A percentile compares a stretch with the other conserved stretches of the same genome.
Conservation (phyloP, 2,797 vertebrate genomes). For the Champsocephalus gunnari region DNA sequence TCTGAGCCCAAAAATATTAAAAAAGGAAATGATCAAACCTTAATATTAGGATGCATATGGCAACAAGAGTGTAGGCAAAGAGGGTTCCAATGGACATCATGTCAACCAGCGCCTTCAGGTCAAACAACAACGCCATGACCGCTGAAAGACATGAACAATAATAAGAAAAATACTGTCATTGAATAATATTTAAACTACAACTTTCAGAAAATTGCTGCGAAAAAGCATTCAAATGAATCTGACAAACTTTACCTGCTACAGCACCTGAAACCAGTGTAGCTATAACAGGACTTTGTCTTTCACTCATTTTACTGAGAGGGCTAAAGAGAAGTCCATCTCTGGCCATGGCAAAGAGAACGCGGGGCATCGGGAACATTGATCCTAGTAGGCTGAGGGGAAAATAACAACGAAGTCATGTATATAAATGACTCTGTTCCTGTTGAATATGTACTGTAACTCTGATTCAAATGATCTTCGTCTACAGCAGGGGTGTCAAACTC, state of each 20-base stretch:
- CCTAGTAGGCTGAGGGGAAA: constrained; percentile 86
- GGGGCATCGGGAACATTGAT: constrained; percentile 91
- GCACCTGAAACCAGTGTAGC: constrained; percentile 86
- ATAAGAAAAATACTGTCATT: background rate
- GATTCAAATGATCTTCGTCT: background rate
- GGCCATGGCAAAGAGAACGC: constrained; percentile 93
- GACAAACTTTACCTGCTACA: constrained; percentile 84
- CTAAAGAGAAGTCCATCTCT: constrained; percentile 90
- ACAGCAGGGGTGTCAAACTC: too few species aligned
- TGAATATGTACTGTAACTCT: background rate
- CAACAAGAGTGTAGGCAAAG: constrained; percentile 90
- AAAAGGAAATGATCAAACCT: constrained; percentile 56
- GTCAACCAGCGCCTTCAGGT: constrained; percentile 89
- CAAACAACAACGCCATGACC: constrained; percentile 88
- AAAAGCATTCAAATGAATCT: background rate
- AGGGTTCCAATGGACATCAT: constrained; percentile 91
- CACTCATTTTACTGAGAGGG: constrained; percentile 84
- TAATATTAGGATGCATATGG: constrained; percentile 83
- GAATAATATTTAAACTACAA: background rate
- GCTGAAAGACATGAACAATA: constrained; percentile 72
- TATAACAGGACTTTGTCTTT: constrained; percentile 85
- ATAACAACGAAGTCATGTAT: background rate
- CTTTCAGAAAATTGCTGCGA: background rate
- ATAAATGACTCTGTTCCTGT: background rate
- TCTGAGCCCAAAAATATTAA: too few species aligned